Evolutionary conservation across 2,113 vertebrate species (phyloP).

Genomic region (Stegostoma tigrinum): DNA sequence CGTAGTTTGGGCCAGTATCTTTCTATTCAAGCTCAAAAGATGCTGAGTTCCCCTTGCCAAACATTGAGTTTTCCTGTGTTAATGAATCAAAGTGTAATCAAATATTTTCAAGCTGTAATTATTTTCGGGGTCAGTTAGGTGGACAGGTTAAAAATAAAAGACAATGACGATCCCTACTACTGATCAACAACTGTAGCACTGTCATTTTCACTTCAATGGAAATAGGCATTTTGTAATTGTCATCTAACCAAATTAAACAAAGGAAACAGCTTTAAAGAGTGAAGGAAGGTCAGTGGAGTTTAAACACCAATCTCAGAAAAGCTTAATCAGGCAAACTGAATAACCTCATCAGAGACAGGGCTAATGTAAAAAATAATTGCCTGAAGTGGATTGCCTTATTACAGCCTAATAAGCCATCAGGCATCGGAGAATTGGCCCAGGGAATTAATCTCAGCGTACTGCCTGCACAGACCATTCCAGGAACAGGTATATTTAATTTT

Average conservation of each 20-base stretch:
- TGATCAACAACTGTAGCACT: neutral
- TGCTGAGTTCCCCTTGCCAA: neutral
- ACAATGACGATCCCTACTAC: too few relatives aligned
- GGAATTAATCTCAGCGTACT: constrained; percentile 1
- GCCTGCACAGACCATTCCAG: neutral
- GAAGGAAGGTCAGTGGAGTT: constrained; percentile 13
- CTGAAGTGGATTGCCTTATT: constrained; percentile 19
- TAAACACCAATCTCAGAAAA: constrained; percentile 25
- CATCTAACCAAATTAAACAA: neutral
- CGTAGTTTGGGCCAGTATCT: neutral
- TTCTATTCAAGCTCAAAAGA: neutral
- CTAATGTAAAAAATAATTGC: constrained; percentile 30
- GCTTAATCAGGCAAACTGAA: constrained; percentile 32
- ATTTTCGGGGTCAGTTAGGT: neutral
- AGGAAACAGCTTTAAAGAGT: neutral
- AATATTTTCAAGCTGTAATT: neutral
- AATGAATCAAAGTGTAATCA: neutral
- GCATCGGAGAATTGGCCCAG: neutral
- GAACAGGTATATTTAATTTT: neutral
- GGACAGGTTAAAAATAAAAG: neutral
- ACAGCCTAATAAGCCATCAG: constrained; percentile 17
- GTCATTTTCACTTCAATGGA: neutral
- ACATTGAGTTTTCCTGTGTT: neutral
- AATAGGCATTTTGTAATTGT: neutral
- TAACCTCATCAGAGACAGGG: neutral